Evolutionary conservation across 2,888 invertebrate genomes (phyloP), one percentile per base, ranked within the genome.

Genomic region (Tetramorium bicarinatum): DNA sequence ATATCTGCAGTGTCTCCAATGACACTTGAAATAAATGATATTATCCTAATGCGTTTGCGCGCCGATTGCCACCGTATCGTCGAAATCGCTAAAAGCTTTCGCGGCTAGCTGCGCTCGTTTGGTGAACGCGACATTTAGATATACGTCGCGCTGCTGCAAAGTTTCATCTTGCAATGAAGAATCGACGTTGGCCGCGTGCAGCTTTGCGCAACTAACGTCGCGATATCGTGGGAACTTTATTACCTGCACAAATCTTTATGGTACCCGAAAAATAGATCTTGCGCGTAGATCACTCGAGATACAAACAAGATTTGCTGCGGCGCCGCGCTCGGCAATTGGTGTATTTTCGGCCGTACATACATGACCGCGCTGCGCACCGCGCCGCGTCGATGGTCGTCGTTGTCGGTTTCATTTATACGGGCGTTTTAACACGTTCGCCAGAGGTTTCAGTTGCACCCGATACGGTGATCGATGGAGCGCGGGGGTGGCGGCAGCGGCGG

Each of bases 401-500:
- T 25, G 18, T 76, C 44, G 47, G 69, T 79, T 71, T 71, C 79
- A 56, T 69, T 75, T 47, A 34, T 34, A 41, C 44, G 71, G 77
- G 3, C 79, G 21, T 71, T 79, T 79, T 59, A 79, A 59, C 71
- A 71, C 79, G 79, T 79, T 56, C 54, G 29, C n/a, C n/a, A n/a
- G 8, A 18, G 52, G 54, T 67, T 67, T 77, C 77, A 29, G 49
- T 71, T 25, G 44, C 71, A 21, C 34, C 69, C 44, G 77, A 86
- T 86, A 81, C 61, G 8, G 21, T 82, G 88, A 88, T 86, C 86
- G 86, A 88, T 82, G 76, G 69, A 34, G 29, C 62, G 11, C 59
- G 25, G 25, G 29, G 29, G 13, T 29, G 25, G 15, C 34, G 44
- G 13, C n/a, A 18, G 29, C 11, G 18, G 13, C n/a, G 44, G 44